These are phyloP conservation scores for Pararge aegeria DNA, from an alignment of 1,140 invertebrate genomes.

Conservation along the genomic window DNA sequence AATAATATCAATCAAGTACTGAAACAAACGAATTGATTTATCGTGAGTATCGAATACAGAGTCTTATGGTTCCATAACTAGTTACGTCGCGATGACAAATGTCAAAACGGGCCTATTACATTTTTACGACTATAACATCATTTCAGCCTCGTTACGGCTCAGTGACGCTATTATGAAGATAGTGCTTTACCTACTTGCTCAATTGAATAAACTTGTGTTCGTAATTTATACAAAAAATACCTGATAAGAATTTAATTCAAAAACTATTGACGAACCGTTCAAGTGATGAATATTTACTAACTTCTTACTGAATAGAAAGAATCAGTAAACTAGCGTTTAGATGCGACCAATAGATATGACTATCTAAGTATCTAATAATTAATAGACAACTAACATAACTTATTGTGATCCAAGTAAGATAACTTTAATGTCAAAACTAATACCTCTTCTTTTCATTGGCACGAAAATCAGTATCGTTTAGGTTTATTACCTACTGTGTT, in stretches of 20 bases:
- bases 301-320: background rate
- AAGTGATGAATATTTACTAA: background rate
- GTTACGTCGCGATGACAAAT: too few species aligned
- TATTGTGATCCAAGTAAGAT: background rate
- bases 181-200: constrained; percentile 19
- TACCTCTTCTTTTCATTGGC: constrained; percentile 19
- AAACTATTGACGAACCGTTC: background rate
- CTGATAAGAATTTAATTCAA: background rate
- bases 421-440: background rate
- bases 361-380: background rate
- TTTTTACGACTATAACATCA: too few species aligned
- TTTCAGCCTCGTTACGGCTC: too few species aligned
- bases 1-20: too few species aligned
- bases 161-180: constrained; percentile 11
- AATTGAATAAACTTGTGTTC: constrained; percentile 16
- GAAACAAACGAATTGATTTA: too few species aligned
- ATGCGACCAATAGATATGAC: background rate
- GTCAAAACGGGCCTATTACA: too few species aligned
- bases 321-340: too few species aligned
- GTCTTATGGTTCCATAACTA: too few species aligned
- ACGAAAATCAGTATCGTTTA: constrained; percentile 21
- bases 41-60: too few species aligned
- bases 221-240: background rate
- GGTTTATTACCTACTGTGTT: constrained; percentile 19
- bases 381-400: background rate